Conservation (phyloP, 1,140 invertebrate species). For the Penaeus chinensis region DNA sequence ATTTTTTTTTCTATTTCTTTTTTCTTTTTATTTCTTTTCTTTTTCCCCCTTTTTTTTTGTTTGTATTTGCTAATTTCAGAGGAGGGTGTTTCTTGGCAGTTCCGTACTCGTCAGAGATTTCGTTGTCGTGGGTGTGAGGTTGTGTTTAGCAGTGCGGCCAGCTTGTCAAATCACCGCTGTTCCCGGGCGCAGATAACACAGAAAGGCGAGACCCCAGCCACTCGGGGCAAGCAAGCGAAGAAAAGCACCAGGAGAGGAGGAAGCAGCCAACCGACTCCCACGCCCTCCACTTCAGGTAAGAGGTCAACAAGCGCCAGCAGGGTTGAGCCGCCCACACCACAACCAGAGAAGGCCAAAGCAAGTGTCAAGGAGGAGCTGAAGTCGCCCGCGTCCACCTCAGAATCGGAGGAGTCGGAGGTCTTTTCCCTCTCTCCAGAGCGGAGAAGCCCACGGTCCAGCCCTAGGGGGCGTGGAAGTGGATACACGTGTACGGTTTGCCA, state of each 20-base stretch:
- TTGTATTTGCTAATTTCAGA: slow-evolving; percentile 53
- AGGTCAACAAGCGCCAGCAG: slow-evolving; percentile 17
- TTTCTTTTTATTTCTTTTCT: neutral
- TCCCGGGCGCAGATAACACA: slow-evolving; percentile 17
- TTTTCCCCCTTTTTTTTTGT: neutral
- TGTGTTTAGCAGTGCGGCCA: slow-evolving; percentile 63
- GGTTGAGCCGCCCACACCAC: slow-evolving; percentile 4
- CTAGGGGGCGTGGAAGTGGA: slow-evolving; percentile 54
- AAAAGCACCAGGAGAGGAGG: slow-evolving; percentile 40
- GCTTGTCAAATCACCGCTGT: slow-evolving; percentile 62
- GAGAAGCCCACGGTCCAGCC: slow-evolving; percentile 41
- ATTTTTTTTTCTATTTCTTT: no score
- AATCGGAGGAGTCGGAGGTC: slow-evolving; percentile 52
- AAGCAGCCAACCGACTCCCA: slow-evolving; percentile 9
- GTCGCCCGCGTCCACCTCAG: slow-evolving; percentile 31
- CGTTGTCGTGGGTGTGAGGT: slow-evolving; percentile 60
- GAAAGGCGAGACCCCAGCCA: slow-evolving; percentile 18
- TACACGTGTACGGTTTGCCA: slow-evolving; percentile 73
- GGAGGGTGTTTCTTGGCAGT: slow-evolving; percentile 64
- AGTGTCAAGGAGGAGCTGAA: slow-evolving; percentile 54
- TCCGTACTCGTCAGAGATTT: slow-evolving; percentile 64
- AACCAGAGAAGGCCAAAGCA: slow-evolving; percentile 33
- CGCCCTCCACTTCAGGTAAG: slow-evolving; percentile 59
- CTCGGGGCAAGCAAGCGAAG: slow-evolving; percentile 40
- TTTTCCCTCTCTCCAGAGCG: slow-evolving; percentile 62